Base-by-base conservation (phyloP, 2,113 vertebrate species). In the Dendropsophus ebraccatus region DNA sequence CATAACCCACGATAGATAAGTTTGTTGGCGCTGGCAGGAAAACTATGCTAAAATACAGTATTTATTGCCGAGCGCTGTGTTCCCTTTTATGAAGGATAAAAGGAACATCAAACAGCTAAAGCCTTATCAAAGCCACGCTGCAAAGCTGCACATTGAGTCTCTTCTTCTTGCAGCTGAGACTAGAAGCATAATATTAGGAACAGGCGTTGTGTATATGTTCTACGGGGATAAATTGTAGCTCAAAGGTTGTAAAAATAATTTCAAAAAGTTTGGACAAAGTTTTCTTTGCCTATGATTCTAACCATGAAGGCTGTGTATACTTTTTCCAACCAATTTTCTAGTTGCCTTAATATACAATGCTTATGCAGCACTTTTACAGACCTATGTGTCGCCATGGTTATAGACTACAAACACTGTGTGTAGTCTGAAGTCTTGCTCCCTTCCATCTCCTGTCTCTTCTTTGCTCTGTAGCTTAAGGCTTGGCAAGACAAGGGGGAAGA, bases 81-180 rank as follows among this genome's bases (percentile, higher is more conserved):
- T 86, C 28, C n/a, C n/a, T 81, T 81, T 81, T 81, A 62, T 81
- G 58, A 81, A 47, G 35, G 77, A 74, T 60, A 74, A 86, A 81
- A 86, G 65, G 52, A 73, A 86, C 76, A 80, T 86, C 84, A 85
- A 86, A 86, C 77, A 50, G 49, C 67, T 86, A 86, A 81, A 60
- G 67, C 54, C 52, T 86, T 81, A 81, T 73, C n/a, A 81, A 70
- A 86, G 83, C 25, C 47, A 8, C 17, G 77, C 41, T 41, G 47
- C 45, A 16, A 12, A 73, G 50, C 16, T 21, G 41, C 45, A 45
- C 84, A 30, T 47, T 30, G 32, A 49, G 67, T 49, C 4, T 49
- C 32, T 69, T 10, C 60, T 41, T 65, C 47, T 86, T 41, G 25
- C 32, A 50, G 65, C 85, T 50, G 12, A 73, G 58, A 70, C 54